Conservation (phyloP, 2,888 invertebrate genomes). For the Fragum fragum region DNA sequence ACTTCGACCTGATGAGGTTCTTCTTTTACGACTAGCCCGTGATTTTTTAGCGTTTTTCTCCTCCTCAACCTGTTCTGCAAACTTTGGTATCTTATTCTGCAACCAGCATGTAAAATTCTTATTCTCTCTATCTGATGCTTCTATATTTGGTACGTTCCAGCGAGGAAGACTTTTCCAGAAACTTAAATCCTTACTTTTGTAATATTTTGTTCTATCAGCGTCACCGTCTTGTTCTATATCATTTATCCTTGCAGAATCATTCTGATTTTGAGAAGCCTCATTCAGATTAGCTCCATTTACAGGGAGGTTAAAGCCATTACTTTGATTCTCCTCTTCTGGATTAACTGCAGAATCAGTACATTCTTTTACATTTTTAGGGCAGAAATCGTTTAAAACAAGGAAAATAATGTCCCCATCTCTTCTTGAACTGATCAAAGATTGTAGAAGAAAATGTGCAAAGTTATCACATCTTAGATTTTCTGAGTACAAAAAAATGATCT, state of each 20-base stretch:
- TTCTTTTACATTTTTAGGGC: slow-evolving; percentile 10
- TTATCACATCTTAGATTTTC: slow-evolving; percentile 4
- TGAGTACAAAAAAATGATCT: slow-evolving; percentile 4
- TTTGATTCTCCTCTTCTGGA: neutral
- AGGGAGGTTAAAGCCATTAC: no score
- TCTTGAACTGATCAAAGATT: neutral
- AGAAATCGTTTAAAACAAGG: slow-evolving; percentile 10
- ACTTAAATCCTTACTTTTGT: slow-evolving; percentile 10
- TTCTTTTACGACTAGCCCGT: neutral
- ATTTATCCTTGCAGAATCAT: no score
- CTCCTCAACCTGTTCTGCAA: slow-evolving; percentile 9
- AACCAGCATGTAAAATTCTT: slow-evolving; percentile 21
- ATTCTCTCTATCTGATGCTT: slow-evolving; percentile 9
- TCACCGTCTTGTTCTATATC: slow-evolving; percentile 1
- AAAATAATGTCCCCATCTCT: slow-evolving; percentile 2
- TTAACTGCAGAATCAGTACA: neutral
- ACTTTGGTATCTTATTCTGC: slow-evolving; percentile 33
- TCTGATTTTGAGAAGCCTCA: neutral
- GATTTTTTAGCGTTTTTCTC: neutral
- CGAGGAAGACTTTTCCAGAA: slow-evolving; percentile 25
- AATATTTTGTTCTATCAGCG: no score
- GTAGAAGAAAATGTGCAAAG: slow-evolving; percentile 10
- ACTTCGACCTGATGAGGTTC: slow-evolving; percentile 13
- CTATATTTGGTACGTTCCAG: neutral
- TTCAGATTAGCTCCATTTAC: neutral